Percentiles rank a stretch among this genome's conserved stretches.
Conservation (phyloP, 2,888 invertebrate species). For the Philereme vetulata region DNA sequence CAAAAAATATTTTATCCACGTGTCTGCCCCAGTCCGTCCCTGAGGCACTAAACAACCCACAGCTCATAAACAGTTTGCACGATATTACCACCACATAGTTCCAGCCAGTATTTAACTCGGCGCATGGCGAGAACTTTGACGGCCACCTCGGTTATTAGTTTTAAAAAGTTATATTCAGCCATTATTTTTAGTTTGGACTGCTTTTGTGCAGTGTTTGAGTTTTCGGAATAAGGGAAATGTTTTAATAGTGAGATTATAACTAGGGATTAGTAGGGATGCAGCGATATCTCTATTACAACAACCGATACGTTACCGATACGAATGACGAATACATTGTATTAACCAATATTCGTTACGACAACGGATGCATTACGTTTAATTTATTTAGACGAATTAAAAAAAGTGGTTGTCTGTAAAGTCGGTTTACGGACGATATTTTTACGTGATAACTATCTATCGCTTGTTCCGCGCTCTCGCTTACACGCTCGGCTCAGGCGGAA, state of each 20-base stretch:
- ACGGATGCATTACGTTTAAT: too few species aligned
- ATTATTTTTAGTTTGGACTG: conserved; percentile 19
- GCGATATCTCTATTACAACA: neutral
- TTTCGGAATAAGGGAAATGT: conserved; percentile 4
- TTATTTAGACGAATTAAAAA: too few species aligned
- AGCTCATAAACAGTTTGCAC: conserved; percentile 43
- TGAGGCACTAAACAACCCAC: conserved; percentile 34
- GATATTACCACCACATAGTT: conserved; percentile 38
- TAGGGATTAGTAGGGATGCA: neutral
- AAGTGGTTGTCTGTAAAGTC: too few species aligned
- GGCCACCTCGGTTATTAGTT: conserved; percentile 35
- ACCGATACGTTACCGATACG: too few species aligned
- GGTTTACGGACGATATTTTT: too few species aligned
- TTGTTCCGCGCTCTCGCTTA: too few species aligned
- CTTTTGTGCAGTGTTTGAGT: conserved; percentile 13
- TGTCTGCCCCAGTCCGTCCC: conserved; percentile 15
- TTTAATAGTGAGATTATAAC: neutral
- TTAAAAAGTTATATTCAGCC: conserved; percentile 32
- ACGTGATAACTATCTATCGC: too few species aligned
- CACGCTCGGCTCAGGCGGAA: too few species aligned
- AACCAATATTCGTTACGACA: too few species aligned
- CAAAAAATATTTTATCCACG: neutral
- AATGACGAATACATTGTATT: too few species aligned
- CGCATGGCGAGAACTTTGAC: conserved; percentile 26
- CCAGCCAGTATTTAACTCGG: conserved; percentile 35